Percentiles rank a stretch among this genome's conserved stretches.
phyloP scores from a whole-genome alignment of 2,113 vertebrate species.

The Bettongia penicillata region DNA sequence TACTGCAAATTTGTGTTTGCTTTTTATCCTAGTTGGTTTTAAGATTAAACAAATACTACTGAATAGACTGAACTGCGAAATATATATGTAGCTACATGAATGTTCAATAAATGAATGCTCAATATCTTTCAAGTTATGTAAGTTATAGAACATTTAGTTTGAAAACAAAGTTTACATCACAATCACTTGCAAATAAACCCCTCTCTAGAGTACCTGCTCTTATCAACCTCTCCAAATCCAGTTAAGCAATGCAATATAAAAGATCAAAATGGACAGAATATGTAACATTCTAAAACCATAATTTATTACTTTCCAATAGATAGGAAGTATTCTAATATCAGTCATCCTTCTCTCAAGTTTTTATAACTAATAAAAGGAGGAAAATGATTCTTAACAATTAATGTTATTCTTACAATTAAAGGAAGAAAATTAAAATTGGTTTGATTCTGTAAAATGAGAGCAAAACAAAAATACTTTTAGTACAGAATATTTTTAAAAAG shows the following conservation, averaged over 20 bases:
- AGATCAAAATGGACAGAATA: not conserved
- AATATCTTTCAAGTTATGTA: slow-evolving; percentile 12
- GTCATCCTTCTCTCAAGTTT: slow-evolving; percentile 31
- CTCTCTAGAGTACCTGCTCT: not conserved
- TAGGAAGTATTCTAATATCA: not conserved
- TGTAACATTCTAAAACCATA: not conserved
- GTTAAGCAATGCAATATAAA: not conserved
- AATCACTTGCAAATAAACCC: not conserved
- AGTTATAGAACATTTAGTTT: not conserved
- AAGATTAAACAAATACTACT: slow-evolving; percentile 52
- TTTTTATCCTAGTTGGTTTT: slow-evolving; percentile 3
- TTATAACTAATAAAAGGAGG: slow-evolving; percentile 47
- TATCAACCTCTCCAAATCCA: not conserved
- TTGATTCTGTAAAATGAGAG: slow-evolving; percentile 38
- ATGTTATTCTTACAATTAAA: slow-evolving; percentile 36
- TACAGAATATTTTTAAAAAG: not conserved
- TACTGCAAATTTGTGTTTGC: slow-evolving; percentile 6
- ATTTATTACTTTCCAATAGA: not conserved
- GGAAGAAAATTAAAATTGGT: slow-evolving; percentile 47
- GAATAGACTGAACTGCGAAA: slow-evolving; percentile 47
- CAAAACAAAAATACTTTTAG: slow-evolving; percentile 3
- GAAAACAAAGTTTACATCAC: not conserved
- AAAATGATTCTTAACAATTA: slow-evolving; percentile 26
- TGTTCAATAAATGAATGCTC: not conserved
- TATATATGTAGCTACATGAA: not conserved